These are phyloP conservation scores for Gallinago stenura DNA, from an alignment of 2,797 vertebrate species.

Conservation along the genomic window DNA sequence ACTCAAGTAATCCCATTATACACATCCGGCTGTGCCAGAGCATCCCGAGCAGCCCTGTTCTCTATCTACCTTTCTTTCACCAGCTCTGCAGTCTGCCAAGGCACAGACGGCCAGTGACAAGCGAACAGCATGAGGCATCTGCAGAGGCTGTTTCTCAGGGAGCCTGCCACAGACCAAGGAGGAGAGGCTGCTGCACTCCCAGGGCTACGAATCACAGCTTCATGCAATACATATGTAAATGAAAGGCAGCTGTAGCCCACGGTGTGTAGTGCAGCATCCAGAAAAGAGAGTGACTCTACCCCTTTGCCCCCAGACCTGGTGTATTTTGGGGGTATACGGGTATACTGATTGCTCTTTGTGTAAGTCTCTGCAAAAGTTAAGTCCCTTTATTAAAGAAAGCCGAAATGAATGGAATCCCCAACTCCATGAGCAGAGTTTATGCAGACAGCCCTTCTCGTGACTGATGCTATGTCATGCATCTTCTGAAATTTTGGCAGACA, in stretches of 20 bases:
- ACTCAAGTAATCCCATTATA: neutral
- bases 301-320: neutral
- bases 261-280: neutral
- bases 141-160: neutral
- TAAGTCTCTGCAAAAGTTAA: neutral
- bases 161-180: neutral
- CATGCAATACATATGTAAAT: fast-evolving
- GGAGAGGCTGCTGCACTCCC: neutral
- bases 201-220: neutral
- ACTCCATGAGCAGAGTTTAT: neutral
- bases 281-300: fast-evolving
- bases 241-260: neutral
- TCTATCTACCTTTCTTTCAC: neutral
- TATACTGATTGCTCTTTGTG: neutral
- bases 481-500: neutral
- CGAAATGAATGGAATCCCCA: neutral
- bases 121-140: fast-evolving
- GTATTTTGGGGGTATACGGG: neutral
- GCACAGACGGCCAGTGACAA: neutral
- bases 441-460: neutral
- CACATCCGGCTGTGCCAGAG: neutral
- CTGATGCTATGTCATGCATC: neutral
- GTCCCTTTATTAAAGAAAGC: neutral
- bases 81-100: neutral
- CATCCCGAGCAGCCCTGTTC: neutral